A percentile compares a stretch with the other conserved stretches of the same genome.
Conservation (phyloP, 1,140 invertebrate species). For the Papilio polyxenes region DNA sequence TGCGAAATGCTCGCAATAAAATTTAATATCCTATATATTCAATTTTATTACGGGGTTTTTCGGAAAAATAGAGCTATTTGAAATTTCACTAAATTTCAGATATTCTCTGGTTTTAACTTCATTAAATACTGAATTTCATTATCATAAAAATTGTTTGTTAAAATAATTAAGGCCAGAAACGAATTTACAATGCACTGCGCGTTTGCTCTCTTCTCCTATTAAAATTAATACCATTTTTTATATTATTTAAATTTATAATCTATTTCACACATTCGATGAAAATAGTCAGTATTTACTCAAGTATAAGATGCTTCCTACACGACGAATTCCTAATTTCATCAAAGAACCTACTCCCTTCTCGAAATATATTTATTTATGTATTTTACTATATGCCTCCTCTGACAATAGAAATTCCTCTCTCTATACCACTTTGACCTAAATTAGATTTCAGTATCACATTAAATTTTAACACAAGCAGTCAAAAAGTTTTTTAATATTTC, state of each 20-base stretch:
- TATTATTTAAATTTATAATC: no score
- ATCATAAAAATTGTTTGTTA: neutral
- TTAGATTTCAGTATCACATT: neutral
- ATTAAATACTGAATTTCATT: neutral
- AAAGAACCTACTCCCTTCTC: neutral
- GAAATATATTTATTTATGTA: neutral
- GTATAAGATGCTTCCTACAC: no score
- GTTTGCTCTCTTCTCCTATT: no score
- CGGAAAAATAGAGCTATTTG: conserved; percentile 5
- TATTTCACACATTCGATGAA: no score
- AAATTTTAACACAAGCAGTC: conserved; percentile 6
- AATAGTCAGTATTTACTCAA: no score
- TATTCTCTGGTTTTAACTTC: neutral
- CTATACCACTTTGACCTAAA: conserved; percentile 2
- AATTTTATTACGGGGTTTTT: neutral
- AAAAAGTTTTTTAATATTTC: conserved; percentile 2
- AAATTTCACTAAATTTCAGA: neutral
- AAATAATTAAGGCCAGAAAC: no score
- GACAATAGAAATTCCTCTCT: neutral
- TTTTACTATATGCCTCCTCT: neutral
- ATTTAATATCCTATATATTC: conserved; percentile 18
- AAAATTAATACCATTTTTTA: no score
- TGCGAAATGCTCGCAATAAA: conserved; percentile 9
- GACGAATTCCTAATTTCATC: no score
- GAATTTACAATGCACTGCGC: no score